Base-by-base conservation (phyloP, 2,797 vertebrate genomes). In the Brachymystax lenok region DNA sequence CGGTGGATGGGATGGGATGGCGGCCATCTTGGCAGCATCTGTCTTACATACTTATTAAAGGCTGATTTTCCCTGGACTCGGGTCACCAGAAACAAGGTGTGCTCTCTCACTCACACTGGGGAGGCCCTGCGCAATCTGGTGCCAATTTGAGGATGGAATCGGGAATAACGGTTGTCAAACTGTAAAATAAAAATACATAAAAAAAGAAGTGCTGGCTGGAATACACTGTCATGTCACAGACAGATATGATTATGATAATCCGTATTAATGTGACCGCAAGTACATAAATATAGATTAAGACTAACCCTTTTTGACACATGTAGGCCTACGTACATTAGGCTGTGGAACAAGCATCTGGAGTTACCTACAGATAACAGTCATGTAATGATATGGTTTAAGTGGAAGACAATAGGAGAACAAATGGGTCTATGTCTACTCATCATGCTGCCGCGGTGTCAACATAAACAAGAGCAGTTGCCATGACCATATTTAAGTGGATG, bases 1-100 rank as follows among this genome's bases (percentile, higher is more conserved):
- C 83, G 87, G 79, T 70, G 75, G 83, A 87, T 74, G 84, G 40
- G 40, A 46, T 46, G 40, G 82, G 83, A 83, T 40, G 77, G 79
- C 84, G 86, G 88, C 87, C 86, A 89, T 89, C 85, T 89, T 90
- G 90, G 89, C 88, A 84, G 76, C 74, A 73, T 27, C 66, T 76
- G 67, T 77, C 78, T 84, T 83, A 83, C 80, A 87, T 80, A 87
- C 66, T 84, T 88, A 79, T 88, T 83, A 88, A 87, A 86, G 71
- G 61, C 78, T 83, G 74, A 84, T 85, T 90, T 88, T 80, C 75
- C 82, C 72, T 74, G 46, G 77, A 78, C 84, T 28, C 21, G 19
- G 67, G 67, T 83, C 78, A 80, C 72, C 69, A 66, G 59, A 85
- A 88, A 84, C 81, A 90, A 91, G 87, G 86, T 92, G 85, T 81